These are phyloP conservation scores for Tetrax tetrax DNA, from an alignment of 2,113 vertebrate species.

Conservation along the genomic window DNA sequence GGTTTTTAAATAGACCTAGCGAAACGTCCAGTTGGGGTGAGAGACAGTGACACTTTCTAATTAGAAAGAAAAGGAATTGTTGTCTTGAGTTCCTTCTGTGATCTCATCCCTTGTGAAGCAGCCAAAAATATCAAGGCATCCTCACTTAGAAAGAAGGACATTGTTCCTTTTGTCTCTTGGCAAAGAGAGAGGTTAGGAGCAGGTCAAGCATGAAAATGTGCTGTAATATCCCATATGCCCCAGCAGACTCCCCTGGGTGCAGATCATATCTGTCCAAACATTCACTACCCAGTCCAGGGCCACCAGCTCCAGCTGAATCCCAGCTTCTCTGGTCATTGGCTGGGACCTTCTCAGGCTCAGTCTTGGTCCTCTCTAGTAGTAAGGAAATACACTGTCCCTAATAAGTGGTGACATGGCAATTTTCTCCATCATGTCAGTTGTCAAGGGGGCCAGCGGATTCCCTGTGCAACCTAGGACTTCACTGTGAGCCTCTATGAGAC, in stretches of 20 bases:
- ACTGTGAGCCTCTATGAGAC: not conserved
- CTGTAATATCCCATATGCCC: not conserved
- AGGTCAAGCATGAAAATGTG: slow-evolving; percentile 33
- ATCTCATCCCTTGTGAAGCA: not conserved
- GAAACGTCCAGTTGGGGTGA: not conserved
- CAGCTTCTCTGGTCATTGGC: not conserved
- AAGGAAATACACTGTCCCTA: not conserved
- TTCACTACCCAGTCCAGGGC: not conserved
- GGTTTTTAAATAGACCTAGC: not conserved
- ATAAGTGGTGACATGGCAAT: slow-evolving; percentile 29
- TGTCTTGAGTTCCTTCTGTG: not conserved
- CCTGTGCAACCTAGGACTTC: not conserved
- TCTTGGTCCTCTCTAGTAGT: not conserved
- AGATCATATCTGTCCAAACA: not conserved
- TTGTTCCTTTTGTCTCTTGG: not conserved
- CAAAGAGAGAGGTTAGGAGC: not conserved
- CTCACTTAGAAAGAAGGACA: not conserved
- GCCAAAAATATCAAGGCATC: not conserved
- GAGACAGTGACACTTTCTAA: not conserved
- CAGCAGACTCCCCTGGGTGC: not conserved
- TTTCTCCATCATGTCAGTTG: slow-evolving; percentile 72
- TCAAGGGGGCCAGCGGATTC: slow-evolving; percentile 27
- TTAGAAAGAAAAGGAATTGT: not conserved
- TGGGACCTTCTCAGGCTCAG: not conserved
- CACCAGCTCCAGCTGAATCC: slow-evolving; percentile 18